Evolutionary conservation across 2,797 vertebrate species (phyloP).

Genomic region (Enteromius anoplus): DNA sequence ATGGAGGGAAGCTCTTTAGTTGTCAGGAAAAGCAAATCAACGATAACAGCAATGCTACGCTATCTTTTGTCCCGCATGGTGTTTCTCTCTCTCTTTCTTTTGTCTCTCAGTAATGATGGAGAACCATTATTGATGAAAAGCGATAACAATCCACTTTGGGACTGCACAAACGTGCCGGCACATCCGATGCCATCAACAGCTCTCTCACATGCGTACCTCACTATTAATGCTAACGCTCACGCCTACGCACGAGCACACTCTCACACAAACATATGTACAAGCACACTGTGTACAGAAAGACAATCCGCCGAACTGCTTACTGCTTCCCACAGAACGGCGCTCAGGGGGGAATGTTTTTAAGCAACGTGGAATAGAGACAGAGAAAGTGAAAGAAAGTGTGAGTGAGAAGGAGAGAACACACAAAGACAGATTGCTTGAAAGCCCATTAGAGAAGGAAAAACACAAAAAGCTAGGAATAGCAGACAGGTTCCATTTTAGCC

Average conservation of each 20-base stretch:
- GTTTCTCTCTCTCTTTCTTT: slow-evolving; percentile 17
- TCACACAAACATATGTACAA: slow-evolving; percentile 31
- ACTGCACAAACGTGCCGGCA: slow-evolving; percentile 49
- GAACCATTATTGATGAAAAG: slow-evolving; percentile 44
- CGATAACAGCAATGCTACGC: slow-evolving; percentile 8
- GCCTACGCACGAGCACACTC: neutral
- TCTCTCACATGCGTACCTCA: slow-evolving; percentile 35
- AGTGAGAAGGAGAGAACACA: slow-evolving; percentile 36
- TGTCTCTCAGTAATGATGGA: slow-evolving; percentile 62
- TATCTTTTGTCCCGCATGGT: neutral
- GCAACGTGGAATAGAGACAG: slow-evolving; percentile 20
- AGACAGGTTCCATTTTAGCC: slow-evolving; percentile 47
- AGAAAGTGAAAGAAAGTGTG: slow-evolving; percentile 24
- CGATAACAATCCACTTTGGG: slow-evolving; percentile 57
- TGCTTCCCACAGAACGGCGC: slow-evolving; percentile 13
- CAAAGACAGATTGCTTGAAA: slow-evolving; percentile 40
- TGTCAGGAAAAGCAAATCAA: slow-evolving; percentile 44
- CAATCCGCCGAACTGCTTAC: slow-evolving; percentile 15
- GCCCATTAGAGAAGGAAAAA: slow-evolving; percentile 49
- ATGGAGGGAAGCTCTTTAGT: slow-evolving; percentile 43
- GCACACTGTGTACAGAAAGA: slow-evolving; percentile 34
- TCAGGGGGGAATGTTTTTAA: slow-evolving; percentile 45
- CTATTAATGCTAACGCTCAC: slow-evolving; percentile 39
- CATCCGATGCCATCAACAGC: slow-evolving; percentile 40
- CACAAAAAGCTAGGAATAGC: slow-evolving; percentile 42